phyloP scores from a whole-genome alignment of 2,888 invertebrate species.

The Leucophora obtusa region DNA sequence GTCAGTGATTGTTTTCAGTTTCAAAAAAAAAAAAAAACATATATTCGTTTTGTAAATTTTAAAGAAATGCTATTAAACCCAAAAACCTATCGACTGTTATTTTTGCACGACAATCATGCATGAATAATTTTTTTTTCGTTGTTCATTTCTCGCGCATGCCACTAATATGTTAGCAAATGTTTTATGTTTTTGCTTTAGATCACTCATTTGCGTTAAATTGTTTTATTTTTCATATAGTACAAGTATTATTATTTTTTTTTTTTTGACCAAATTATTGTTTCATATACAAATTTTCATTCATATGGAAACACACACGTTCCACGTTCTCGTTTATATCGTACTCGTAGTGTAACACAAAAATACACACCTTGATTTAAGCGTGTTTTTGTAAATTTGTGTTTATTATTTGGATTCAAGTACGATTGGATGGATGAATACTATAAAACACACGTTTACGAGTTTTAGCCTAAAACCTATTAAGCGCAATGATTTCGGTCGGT shows the following conservation, averaged over 20 bases:
- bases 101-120: conserved; percentile 62
- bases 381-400: conserved; percentile 24
- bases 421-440: conserved; percentile 30
- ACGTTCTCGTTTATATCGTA: conserved; percentile 49
- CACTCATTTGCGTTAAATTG: conserved; percentile 61
- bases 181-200: conserved; percentile 21
- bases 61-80: conserved; percentile 6
- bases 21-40: background rate
- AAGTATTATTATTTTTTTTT: conserved; percentile 33
- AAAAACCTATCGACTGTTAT: conserved; percentile 36
- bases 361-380: conserved; percentile 57
- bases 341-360: background rate
- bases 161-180: conserved; percentile 36
- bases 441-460: conserved; percentile 58
- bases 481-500: conserved; percentile 76
- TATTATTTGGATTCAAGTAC: conserved; percentile 42
- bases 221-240: conserved; percentile 56
- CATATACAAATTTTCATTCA: conserved; percentile 62
- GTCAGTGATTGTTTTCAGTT: background rate
- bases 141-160: conserved; percentile 56
- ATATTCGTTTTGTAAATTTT: background rate
- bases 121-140: conserved; percentile 59
- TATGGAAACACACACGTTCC: conserved; percentile 44
- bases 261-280: conserved; percentile 61
- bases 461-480: conserved; percentile 60